phyloP scores from a whole-genome alignment of 2,888 invertebrate genomes.

The Ophonus ardosiacus region DNA sequence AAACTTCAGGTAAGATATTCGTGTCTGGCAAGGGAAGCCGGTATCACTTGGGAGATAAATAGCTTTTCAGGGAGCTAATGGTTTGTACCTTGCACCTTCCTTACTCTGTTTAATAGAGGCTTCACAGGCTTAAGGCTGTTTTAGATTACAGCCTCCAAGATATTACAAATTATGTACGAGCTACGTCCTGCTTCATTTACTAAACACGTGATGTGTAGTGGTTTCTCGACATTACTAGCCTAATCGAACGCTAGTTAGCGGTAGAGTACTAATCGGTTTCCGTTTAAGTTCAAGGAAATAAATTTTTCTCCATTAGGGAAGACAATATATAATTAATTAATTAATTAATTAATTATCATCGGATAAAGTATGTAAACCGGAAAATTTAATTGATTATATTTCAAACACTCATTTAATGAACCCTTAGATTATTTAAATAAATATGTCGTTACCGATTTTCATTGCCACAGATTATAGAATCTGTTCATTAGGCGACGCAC shows the following conservation, averaged over 20 bases:
- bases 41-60: background rate
- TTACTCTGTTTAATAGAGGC: background rate
- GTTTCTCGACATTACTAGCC: background rate
- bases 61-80: constrained; percentile 8
- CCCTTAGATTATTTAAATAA: no score
- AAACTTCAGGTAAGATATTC: background rate
- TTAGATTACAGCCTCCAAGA: constrained; percentile 2
- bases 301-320: background rate
- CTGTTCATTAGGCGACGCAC: no score
- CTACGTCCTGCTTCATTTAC: background rate
- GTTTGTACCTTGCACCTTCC: background rate
- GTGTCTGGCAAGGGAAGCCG: background rate
- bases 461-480: no score
- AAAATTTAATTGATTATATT: no score
- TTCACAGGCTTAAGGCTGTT: background rate
- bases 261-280: background rate
- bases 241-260: background rate
- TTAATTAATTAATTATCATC: no score
- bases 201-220: background rate
- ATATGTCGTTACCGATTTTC: no score
- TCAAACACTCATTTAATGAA: no score
- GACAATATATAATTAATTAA: no score
- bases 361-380: no score
- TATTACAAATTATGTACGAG: constrained; percentile 15
- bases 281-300: background rate